Evolutionary conservation across 2,113 vertebrate genomes (phyloP), one percentile per base, ranked within the genome.

Genomic region (Malurus elegans): DNA sequence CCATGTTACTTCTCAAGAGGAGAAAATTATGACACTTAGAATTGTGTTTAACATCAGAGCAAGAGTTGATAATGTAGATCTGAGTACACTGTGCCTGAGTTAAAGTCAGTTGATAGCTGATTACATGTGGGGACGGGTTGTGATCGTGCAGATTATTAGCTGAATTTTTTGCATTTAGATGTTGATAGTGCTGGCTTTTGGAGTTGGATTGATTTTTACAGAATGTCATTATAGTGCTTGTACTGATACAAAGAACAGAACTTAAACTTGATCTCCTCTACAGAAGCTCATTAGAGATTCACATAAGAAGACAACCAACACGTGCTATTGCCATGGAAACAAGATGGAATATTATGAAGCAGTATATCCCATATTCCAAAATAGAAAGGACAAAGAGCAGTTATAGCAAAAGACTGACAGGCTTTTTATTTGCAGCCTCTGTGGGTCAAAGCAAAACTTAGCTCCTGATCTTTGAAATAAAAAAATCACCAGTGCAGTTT

Each of bases 321-420:
- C 65, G 79, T 96, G 95, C 88, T 83, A 94, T 96, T 94, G 72
- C 96, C 90, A 95, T 97, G 93, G 96, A 93, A 96, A 97, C 94
- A 74, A 88, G 88, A 94, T 42, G 32, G 92, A 78, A 96, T 90
- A 86, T 95, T 91, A 92, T 47, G 78, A 92, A 96, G 93, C 71
- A 60, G 61, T 86, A 88, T 76, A 92, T 75, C 53, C 82, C 61
- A 64, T 79, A 92, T 78, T 95, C 82, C 90, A 93, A 94, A 96
- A 88, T 4, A 88, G 31, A 92, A 90, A 92, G 61, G 72, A 92
- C 82, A 93, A 93, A 90, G 64, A 92, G 29, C 67, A 83, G 67
- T 94, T 93, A 88, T 45, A 90, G 88, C 38, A 80, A 26, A 88
- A 79, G 44, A 83, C 67, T 79, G 75, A 57, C 60, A 88, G 72